Conservation (phyloP, 2,113 vertebrate genomes). For the Mustelus asterias region DNA sequence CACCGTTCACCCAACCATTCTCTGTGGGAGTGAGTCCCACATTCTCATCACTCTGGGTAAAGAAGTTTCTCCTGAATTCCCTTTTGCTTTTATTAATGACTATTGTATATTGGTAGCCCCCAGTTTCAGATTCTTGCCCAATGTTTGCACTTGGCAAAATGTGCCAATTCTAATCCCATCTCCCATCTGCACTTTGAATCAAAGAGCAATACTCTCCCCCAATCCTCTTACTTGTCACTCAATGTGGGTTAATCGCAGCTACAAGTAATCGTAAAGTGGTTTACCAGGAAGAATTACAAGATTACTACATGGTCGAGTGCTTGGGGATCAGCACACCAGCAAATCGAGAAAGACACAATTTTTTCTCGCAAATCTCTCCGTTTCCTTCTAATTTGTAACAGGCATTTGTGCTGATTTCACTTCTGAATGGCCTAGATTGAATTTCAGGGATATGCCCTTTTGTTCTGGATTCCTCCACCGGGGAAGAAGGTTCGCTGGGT, state of each 20-base stretch:
- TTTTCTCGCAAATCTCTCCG: not conserved
- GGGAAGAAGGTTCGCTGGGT: not conserved
- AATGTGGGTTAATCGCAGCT: not conserved
- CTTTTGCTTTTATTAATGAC: not conserved
- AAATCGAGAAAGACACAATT: not conserved
- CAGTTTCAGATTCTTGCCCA: not conserved
- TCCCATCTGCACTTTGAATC: not conserved
- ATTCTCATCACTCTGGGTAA: not conserved
- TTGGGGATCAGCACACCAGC: not conserved
- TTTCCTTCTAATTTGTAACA: not conserved
- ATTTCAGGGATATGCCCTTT: not conserved
- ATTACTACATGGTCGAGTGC: not conserved
- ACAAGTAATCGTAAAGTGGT: not conserved
- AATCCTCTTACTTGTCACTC: not conserved
- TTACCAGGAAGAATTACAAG: not conserved
- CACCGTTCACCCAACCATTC: not conserved
- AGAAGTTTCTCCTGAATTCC: not conserved
- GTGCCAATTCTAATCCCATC: not conserved
- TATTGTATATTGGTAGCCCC: not conserved
- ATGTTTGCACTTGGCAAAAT: not conserved
- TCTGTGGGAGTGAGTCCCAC: not conserved
- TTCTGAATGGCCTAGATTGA: not conserved
- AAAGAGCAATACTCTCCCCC: not conserved
- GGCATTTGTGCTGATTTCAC: not conserved
- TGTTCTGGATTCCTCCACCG: not conserved